Conservation (phyloP, 53 echinoderm and acorn worm genomes). For the Arbacia lixula region DNA sequence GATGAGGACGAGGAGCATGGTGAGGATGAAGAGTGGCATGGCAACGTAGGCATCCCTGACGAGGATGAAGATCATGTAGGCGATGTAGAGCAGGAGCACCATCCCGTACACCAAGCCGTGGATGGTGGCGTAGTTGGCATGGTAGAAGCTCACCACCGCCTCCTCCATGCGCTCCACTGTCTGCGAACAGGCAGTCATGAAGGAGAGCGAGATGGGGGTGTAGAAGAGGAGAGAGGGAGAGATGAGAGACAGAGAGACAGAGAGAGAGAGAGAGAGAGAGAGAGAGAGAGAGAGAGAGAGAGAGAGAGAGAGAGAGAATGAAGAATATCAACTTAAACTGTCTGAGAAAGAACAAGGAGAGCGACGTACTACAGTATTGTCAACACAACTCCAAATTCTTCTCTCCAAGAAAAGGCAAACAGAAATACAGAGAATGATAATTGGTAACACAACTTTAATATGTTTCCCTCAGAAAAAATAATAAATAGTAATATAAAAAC, state of each 20-base stretch:
- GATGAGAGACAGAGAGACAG: background rate
- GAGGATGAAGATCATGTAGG: conserved; percentile 74
- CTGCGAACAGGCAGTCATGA: background rate
- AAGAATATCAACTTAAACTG: too few species aligned
- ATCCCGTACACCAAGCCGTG: conserved; percentile 43
- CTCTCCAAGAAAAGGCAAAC: too few species aligned
- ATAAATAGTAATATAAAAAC: too few species aligned
- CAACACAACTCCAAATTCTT: too few species aligned
- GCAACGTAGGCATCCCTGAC: conserved; percentile 73
- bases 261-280: background rate
- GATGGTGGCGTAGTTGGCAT: conserved; percentile 48
- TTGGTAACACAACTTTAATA: too few species aligned
- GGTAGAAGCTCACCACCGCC: conserved; percentile 29
- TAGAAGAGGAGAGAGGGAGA: background rate
- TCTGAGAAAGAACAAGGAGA: too few species aligned
- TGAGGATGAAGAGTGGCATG: conserved; percentile 76
- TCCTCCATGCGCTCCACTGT: conserved; percentile 25
- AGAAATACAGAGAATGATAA: too few species aligned
- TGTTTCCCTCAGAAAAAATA: too few species aligned
- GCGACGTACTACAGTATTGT: too few species aligned
- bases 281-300: background rate
- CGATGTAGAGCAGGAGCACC: conserved; percentile 58
- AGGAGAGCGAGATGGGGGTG: background rate
- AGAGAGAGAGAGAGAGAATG: too few species aligned
- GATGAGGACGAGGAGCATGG: conserved; percentile 57